These are phyloP conservation scores for Acipenser oxyrinchus DNA, from an alignment of 2,797 vertebrate species.

Conservation along the genomic window DNA sequence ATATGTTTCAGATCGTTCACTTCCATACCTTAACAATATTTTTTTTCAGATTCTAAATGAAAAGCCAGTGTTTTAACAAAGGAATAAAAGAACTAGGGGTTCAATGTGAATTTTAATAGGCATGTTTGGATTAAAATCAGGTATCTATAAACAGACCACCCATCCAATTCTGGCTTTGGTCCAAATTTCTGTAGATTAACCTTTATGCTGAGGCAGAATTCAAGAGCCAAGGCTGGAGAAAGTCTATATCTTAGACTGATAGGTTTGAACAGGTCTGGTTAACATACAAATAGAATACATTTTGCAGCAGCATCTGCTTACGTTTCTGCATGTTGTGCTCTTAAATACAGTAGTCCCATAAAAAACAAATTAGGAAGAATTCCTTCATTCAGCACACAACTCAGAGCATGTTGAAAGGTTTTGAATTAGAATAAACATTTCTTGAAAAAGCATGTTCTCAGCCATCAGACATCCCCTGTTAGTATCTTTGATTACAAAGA, in stretches of 20 bases:
- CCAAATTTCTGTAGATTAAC: background rate
- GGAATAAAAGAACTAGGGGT: background rate
- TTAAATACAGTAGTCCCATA: background rate
- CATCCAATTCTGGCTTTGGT: background rate
- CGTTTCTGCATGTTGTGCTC: background rate
- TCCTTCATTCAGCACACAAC: no score
- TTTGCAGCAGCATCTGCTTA: background rate
- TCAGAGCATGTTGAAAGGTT: no score
- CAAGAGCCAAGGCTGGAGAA: background rate
- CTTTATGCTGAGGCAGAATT: background rate
- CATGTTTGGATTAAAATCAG: slow-evolving; percentile 3
- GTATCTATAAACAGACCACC: slow-evolving; percentile 8
- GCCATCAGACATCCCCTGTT: no score
- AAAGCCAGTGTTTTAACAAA: background rate
- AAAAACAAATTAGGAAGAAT: background rate
- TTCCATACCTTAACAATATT: background rate
- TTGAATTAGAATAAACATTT: no score
- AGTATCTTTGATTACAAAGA: no score
- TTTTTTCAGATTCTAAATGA: slow-evolving; percentile 1
- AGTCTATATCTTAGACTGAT: background rate
- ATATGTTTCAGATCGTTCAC: no score
- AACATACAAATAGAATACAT: background rate
- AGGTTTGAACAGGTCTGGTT: background rate
- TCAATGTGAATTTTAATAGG: slow-evolving; percentile 4
- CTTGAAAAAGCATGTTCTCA: no score